phyloP scores from a whole-genome alignment of 2,113 vertebrate species.

The Grallaria varia region DNA sequence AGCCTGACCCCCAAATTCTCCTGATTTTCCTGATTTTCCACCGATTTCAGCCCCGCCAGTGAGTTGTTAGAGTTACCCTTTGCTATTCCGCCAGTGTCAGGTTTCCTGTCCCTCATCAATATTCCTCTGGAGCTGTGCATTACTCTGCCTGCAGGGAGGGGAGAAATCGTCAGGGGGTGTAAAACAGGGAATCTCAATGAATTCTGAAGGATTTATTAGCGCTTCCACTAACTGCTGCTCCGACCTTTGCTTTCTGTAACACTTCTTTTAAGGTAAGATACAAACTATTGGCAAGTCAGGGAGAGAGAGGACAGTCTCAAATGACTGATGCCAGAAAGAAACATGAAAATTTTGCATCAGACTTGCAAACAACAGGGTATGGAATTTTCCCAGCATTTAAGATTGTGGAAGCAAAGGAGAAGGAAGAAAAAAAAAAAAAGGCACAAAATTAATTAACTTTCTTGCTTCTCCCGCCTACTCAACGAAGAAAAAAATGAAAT shows the following conservation, averaged over 20 bases:
- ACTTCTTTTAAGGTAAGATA: neutral
- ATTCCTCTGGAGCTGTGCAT: neutral
- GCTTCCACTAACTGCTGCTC: neutral
- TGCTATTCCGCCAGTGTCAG: neutral
- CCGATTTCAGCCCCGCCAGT: neutral
- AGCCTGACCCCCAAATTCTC: neutral
- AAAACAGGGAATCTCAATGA: neutral
- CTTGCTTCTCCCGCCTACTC: neutral
- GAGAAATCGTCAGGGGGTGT: neutral
- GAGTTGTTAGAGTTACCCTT: neutral
- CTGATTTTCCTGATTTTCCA: neutral
- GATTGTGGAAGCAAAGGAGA: neutral
- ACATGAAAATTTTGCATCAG: neutral
- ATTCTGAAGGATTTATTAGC: neutral
- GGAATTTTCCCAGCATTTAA: neutral
- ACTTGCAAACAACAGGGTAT: neutral
- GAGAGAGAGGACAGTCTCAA: neutral
- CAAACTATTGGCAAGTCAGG: neutral
- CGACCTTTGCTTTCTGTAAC: neutral
- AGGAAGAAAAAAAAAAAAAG: no score
- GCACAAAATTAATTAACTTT: neutral
- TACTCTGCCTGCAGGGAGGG: neutral
- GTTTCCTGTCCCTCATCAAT: neutral
- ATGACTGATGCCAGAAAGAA: neutral
- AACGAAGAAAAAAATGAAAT: neutral